Percentiles rank a stretch among this genome's conserved stretches.
Evolutionary conservation across 2,888 invertebrate genomes (phyloP).

Genomic region (Tenthredo livida): DNA sequence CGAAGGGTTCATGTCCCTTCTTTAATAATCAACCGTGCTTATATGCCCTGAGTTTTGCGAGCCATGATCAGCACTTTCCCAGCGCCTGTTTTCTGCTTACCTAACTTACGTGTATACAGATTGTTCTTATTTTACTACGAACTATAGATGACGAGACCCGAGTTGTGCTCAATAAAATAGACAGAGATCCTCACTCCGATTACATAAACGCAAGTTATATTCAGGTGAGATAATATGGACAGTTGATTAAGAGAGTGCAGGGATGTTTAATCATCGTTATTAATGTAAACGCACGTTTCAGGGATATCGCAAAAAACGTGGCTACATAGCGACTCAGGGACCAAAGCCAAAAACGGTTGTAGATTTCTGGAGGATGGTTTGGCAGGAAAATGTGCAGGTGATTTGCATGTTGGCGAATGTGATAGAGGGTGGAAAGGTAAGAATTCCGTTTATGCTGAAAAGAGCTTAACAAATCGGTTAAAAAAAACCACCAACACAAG

Average conservation of each 20-base stretch:
- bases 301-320: slow-evolving; percentile 68
- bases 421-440: slow-evolving; percentile 73
- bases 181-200: slow-evolving; percentile 78
- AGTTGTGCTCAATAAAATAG: slow-evolving; percentile 14
- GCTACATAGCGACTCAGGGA: slow-evolving; percentile 76
- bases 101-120: background rate
- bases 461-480: too few relatives aligned
- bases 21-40: background rate
- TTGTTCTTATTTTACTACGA: background rate
- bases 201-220: slow-evolving; percentile 69
- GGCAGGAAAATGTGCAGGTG: slow-evolving; percentile 78
- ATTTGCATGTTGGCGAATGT: slow-evolving; percentile 80
- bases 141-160: slow-evolving; percentile 23
- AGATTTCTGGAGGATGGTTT: slow-evolving; percentile 79
- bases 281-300: slow-evolving; percentile 53
- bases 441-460: background rate
- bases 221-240: slow-evolving; percentile 70
- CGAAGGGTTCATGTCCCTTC: background rate
- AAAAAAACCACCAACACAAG: background rate
- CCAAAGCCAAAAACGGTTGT: slow-evolving; percentile 74
- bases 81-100: background rate
- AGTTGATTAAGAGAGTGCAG: background rate
- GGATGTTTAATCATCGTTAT: background rate
- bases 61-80: background rate
- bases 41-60: too few relatives aligned